These are phyloP conservation scores for Ondatra zibethicus DNA, from an alignment of 2,113 vertebrate genomes.

Conservation along the genomic window DNA sequence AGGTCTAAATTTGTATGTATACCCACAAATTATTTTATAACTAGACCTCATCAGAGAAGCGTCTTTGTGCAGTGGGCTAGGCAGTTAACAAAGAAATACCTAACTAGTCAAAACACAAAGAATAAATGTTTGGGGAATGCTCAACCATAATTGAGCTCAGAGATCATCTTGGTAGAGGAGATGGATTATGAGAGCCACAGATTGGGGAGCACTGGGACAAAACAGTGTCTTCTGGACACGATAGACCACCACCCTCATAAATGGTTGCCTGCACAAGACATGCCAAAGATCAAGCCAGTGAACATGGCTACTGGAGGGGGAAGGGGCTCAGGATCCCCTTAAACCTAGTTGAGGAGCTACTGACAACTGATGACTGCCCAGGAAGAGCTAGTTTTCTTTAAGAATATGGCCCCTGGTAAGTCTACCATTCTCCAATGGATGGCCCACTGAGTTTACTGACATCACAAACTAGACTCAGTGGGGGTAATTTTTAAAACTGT, in stretches of 20 bases:
- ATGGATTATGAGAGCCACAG: neutral
- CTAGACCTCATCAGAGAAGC: neutral
- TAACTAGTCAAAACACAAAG: neutral
- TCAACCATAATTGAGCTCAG: neutral
- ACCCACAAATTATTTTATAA: neutral
- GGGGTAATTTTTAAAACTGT: too few species aligned
- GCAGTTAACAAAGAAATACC: neutral
- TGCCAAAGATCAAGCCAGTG: neutral
- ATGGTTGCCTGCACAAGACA: neutral
- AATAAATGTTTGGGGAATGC: neutral
- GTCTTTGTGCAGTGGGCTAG: neutral
- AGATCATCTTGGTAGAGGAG: too few species aligned
- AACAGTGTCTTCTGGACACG: neutral
- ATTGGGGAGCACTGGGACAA: neutral
- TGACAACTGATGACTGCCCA: neutral
- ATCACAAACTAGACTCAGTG: neutral
- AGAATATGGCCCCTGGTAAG: neutral
- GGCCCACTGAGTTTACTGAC: neutral
- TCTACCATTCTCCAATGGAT: neutral
- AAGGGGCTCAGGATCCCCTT: neutral
- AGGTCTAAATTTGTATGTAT: neutral
- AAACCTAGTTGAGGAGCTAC: neutral
- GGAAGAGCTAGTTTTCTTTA: neutral
- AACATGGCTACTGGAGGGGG: too few species aligned
- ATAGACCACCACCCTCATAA: neutral